Evolutionary conservation across 1,140 invertebrate genomes (phyloP).

Genomic region (Drosophila tristis): DNA sequence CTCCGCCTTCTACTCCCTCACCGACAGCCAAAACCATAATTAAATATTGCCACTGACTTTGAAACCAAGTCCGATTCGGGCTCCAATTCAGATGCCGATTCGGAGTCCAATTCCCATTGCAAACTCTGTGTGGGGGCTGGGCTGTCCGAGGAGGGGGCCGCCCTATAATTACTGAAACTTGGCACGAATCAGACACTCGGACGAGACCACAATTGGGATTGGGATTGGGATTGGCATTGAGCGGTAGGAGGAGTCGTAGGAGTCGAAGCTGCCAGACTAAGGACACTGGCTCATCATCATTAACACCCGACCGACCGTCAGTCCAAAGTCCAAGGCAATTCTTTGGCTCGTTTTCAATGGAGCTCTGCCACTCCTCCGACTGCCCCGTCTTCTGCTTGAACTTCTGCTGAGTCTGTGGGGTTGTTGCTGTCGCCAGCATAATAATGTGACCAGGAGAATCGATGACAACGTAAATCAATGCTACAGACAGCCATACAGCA

Average conservation of each 20-base stretch:
- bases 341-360: constrained; percentile 37
- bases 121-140: constrained; percentile 2
- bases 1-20: background rate
- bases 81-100: background rate
- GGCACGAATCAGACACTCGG: constrained; percentile 27
- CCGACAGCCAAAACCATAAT: constrained; percentile 60
- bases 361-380: background rate
- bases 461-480: constrained; percentile 75
- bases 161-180: constrained; percentile 68
- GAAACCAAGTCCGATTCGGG: constrained; percentile 6
- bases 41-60: constrained; percentile 65
- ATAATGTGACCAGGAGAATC: constrained; percentile 73
- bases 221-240: background rate
- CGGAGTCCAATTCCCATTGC: constrained; percentile 17
- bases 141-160: background rate
- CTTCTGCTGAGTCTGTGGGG: constrained; percentile 35
- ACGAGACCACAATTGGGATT: constrained; percentile 40
- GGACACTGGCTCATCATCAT: constrained; percentile 68
- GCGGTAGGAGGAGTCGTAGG: background rate
- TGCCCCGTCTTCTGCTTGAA: constrained; percentile 6
- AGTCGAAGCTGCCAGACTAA: background rate
- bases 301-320: constrained; percentile 57
- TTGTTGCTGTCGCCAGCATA: constrained; percentile 75
- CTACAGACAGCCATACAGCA: background rate
- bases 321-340: constrained; percentile 41